Evolutionary conservation across 2,113 vertebrate species (phyloP), one percentile per base, ranked within the genome.

Genomic region (Pterocles orientalis): DNA sequence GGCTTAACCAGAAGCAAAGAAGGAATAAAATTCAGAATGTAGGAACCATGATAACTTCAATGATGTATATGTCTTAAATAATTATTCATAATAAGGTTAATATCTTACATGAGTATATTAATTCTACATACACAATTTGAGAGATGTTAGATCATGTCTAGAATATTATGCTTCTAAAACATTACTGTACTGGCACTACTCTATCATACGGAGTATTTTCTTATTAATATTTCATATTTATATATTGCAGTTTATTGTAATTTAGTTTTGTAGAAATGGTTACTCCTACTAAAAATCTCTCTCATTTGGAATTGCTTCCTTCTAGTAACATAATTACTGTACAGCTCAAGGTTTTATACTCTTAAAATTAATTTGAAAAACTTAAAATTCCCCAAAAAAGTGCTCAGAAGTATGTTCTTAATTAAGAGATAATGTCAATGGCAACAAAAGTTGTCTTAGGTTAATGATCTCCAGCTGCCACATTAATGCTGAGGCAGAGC

Each of bases 391-490:
- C 10, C 3, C 0, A 7, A 60, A 86, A 83, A 86, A 79, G 18
- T 70, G 5, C 18, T 86, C 26, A 48, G 48, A 75, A 72, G 6
- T 83, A 56, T 86, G 19, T 77, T 89, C 56, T 95, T 83, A 86
- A 60, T 95, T 91, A 93, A 96, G 86, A 98, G 94, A 95, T 93
- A 93, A 80, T 95, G 86, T 94, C 83, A 94, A 33, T 93, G 66
- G 91, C 96, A 98, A 94, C 61, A 53, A 94, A 96, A 96, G 83
- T 95, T 97, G 90, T 96, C 94, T 97, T 90, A 93, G 87, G 88
- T 97, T 98, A 97, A 95, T 90, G 72, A 92, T 92, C 95, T 98
- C 92, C 36, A 82, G 80, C 95, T 98, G 95, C 95, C 94, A 97
- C 90, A 96, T 96, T 96, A 96, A 96, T 97, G 94, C 92, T 96